These are phyloP conservation scores for Theristicus caerulescens DNA, from an alignment of 2,113 vertebrate genomes.

Conservation along the genomic window DNA sequence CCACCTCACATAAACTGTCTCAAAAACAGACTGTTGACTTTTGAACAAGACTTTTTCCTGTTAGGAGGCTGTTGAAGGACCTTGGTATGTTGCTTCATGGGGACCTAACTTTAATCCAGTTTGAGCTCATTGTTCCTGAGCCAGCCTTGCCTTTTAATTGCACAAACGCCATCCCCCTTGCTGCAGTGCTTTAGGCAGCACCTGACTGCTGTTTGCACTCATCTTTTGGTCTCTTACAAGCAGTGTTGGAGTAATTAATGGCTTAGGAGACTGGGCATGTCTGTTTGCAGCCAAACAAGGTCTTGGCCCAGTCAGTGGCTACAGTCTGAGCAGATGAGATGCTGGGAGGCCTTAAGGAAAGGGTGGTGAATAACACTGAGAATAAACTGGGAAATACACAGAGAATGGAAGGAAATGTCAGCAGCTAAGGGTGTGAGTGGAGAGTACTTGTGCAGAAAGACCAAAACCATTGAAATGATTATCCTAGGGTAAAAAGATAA, in stretches of 20 bases:
- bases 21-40: neutral
- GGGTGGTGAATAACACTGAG: neutral
- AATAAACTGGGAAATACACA: neutral
- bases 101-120: neutral
- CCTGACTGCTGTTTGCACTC: neutral
- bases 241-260: neutral
- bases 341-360: neutral
- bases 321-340: neutral
- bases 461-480: neutral
- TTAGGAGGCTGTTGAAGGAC: neutral
- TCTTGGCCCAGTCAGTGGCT: neutral
- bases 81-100: neutral
- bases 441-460: neutral
- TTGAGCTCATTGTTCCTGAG: neutral
- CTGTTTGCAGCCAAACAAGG: neutral
- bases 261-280: neutral
- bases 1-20: neutral
- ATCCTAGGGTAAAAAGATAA: neutral
- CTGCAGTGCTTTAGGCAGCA: neutral
- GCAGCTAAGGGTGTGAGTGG: neutral
- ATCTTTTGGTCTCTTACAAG: neutral
- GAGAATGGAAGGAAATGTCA: neutral
- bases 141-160: neutral
- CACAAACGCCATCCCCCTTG: neutral
- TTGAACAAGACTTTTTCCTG: neutral